Conservation (phyloP, 2,888 invertebrate genomes). For the Pheosia gnoma region DNA sequence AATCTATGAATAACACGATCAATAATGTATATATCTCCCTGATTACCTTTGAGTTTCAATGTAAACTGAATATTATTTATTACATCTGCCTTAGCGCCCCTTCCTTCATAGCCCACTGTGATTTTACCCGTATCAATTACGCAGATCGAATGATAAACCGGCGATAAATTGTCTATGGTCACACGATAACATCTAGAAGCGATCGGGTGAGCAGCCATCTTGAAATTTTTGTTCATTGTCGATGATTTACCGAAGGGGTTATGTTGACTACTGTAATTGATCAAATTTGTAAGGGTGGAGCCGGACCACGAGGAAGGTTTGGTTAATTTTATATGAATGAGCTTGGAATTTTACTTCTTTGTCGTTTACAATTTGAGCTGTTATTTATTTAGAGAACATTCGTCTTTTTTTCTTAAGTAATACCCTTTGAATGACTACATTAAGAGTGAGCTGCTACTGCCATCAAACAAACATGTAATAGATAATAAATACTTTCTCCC, state of each 20-base stretch:
- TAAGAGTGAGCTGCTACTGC: neutral
- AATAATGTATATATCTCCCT: conserved; percentile 25
- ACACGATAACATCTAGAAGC: conserved; percentile 59
- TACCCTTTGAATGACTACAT: no score
- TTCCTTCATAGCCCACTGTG: conserved; percentile 50
- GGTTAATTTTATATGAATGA: neutral
- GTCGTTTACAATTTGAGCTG: neutral
- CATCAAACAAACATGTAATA: neutral
- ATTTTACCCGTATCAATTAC: conserved; percentile 75
- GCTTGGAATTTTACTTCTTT: neutral
- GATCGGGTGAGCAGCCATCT: conserved; percentile 51
- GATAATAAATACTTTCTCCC: conserved; percentile 17
- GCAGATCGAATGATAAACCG: conserved; percentile 71
- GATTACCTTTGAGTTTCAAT: conserved; percentile 15
- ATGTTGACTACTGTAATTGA: conserved; percentile 49
- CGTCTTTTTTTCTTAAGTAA: no score
- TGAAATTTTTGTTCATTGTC: conserved; percentile 59
- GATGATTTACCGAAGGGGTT: conserved; percentile 66
- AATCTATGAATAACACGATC: conserved; percentile 11
- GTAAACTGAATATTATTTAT: conserved; percentile 49
- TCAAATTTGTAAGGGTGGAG: conserved; percentile 31
- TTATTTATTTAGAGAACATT: neutral
- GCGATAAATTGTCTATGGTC: conserved; percentile 69
- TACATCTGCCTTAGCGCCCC: conserved; percentile 49
- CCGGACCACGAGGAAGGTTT: conserved; percentile 5